These are phyloP conservation scores for Rallus crepitans DNA, from an alignment of 2,797 vertebrate genomes.

Conservation along the genomic window DNA sequence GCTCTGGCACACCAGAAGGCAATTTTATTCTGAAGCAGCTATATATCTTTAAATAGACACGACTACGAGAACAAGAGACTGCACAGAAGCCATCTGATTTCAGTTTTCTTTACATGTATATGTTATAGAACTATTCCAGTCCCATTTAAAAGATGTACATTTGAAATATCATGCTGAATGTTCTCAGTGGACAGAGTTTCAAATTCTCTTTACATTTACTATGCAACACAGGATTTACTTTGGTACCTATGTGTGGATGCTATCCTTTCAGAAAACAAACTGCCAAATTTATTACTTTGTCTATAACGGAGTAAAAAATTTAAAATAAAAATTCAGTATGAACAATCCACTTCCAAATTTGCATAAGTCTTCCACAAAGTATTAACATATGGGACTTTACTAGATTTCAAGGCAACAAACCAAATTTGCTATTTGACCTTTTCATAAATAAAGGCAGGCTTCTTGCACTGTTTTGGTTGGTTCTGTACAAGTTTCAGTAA, in stretches of 20 bases:
- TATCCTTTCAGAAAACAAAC: not conserved
- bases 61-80: not conserved
- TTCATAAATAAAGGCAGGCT: slow-evolving; percentile 51
- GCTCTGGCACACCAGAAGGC: slow-evolving; percentile 43
- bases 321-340: not conserved
- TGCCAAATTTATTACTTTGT: not conserved
- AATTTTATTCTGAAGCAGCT: not conserved
- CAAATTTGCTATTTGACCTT: slow-evolving; percentile 9
- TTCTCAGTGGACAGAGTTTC: not conserved
- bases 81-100: not conserved
- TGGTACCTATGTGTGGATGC: not conserved
- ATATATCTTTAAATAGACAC: not conserved
- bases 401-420: slow-evolving; percentile 21
- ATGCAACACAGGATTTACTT: not conserved
- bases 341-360: not conserved
- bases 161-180: not conserved
- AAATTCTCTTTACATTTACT: not conserved
- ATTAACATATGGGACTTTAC: not conserved
- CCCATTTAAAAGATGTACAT: slow-evolving; percentile 15
- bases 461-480: slow-evolving; percentile 46
- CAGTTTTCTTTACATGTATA: slow-evolving; percentile 6
- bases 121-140: not conserved
- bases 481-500: slow-evolving; percentile 56
- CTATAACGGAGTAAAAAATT: not conserved
- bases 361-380: not conserved